Base-by-base conservation (phyloP, 2,797 vertebrate genomes). In the Chrosomus eos region DNA sequence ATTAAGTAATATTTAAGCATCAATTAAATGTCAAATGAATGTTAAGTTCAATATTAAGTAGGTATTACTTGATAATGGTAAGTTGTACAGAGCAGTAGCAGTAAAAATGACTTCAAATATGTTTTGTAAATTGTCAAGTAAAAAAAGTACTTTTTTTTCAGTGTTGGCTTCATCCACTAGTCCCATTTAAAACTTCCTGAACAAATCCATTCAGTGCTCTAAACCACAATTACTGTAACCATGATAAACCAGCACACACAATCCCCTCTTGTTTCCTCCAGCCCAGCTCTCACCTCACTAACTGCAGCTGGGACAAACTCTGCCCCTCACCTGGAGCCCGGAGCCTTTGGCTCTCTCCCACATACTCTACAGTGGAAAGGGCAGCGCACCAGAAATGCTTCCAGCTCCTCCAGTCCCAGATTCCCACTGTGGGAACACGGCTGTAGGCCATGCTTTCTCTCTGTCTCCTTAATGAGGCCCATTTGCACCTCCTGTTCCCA, bases 361-460 rank as follows among this genome's bases (percentile, higher is more conserved):
- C 81, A 81, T 74, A 73, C 81, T 53, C 78, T 84, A 51, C 78
- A 72, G 86, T 67, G 90, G 88, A 92, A 89, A 55, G 36, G 71
- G 91, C 92, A 90, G n/a, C n/a, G 88, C 93, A 91, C 85, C 90
- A 90, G 87, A 93, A 94, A 89, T 58, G 93, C 94, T 94, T 74
- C 68, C 90, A 94, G 94, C 93, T 89, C 90, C 90, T 94, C 73
- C 64, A 90, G 91, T 93, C 90, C 90, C 92, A 91, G 80, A 76
- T 53, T 93, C 91, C 92, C 93, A 26, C 83, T 60, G 81, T 85
- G 81, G 85, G 84, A 88, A 85, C 80, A 87, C 84, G 76, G 85
- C 89, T 86, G 81, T 38, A 86, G 88, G 89, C 88, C 88, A 88
- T 78, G 75, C 73, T 86, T 86, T 80, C 87, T 74, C 87, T 83